Percentiles rank a stretch among this genome's conserved stretches.
phyloP scores from a whole-genome alignment of 2,888 invertebrate genomes.

The Spodoptera picta region DNA sequence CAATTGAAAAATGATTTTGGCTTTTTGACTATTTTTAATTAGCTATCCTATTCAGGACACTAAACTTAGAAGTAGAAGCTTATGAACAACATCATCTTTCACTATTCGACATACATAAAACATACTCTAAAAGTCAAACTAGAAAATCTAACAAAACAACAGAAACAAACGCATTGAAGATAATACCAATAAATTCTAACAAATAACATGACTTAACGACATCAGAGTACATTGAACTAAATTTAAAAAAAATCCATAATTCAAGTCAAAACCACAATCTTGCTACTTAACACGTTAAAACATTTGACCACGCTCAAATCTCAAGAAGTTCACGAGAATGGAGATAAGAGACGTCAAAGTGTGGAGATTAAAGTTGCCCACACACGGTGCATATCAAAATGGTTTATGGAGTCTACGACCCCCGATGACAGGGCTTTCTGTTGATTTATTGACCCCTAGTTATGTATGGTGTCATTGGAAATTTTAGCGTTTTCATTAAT shows the following conservation, averaged over 20 bases:
- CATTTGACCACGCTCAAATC: constrained; percentile 29
- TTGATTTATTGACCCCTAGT: constrained; percentile 30
- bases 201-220: too few relatives aligned
- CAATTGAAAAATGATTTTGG: too few relatives aligned
- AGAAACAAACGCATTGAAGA: background rate
- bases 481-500: too few relatives aligned
- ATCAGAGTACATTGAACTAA: too few relatives aligned
- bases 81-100: background rate
- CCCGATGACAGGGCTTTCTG: constrained; percentile 27
- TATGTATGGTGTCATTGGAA: background rate
- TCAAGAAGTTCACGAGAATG: constrained; percentile 33
- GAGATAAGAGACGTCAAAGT: constrained; percentile 49
- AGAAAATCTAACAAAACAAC: too few relatives aligned
- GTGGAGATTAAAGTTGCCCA: constrained; percentile 48
- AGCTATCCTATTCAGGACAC: too few relatives aligned
- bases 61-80: background rate
- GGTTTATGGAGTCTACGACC: constrained; percentile 35
- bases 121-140: too few relatives aligned
- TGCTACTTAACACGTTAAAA: constrained; percentile 26
- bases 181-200: background rate
- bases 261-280: constrained; percentile 14
- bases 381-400: constrained; percentile 50
- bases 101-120: too few relatives aligned
- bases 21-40: too few relatives aligned
- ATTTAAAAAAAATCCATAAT: background rate